Percentiles rank a stretch among this genome's conserved stretches.
Evolutionary conservation across 2,888 invertebrate species (phyloP).

Genomic region (Harmothoe impar): DNA sequence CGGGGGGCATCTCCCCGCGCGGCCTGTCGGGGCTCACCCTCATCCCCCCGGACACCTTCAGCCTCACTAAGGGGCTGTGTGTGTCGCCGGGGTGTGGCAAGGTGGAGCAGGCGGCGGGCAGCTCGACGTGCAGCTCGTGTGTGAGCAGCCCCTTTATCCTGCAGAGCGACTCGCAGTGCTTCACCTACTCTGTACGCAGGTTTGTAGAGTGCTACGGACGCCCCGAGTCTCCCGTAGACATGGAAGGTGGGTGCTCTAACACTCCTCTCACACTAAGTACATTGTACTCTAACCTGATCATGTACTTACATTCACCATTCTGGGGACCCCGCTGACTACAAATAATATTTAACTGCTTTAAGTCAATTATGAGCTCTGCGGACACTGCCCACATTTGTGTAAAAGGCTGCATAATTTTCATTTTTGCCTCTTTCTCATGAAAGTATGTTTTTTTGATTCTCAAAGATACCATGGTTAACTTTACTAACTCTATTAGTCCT

Average conservation of each 20-base stretch:
- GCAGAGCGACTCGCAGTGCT: conserved; percentile 81
- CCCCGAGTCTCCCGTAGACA: conserved; percentile 77
- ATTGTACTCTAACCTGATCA: not conserved
- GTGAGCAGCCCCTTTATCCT: conserved; percentile 80
- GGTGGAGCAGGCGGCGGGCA: conserved; percentile 63
- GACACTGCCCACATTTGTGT: too few species aligned
- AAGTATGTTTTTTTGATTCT: too few species aligned
- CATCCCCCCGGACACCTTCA: conserved; percentile 64
- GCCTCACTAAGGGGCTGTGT: conserved; percentile 64
- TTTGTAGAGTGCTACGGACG: conserved; percentile 74
- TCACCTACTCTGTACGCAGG: conserved; percentile 81
- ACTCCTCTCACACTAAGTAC: too few species aligned
- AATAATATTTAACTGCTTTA: too few species aligned
- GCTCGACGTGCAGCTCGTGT: conserved; percentile 86
- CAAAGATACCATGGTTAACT: too few species aligned
- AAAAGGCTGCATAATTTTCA: too few species aligned
- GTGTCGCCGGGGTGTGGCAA: conserved; percentile 69
- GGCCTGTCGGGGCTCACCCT: conserved; percentile 63
- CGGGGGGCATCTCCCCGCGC: conserved; percentile 39
- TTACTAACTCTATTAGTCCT: too few species aligned
- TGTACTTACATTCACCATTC: not conserved
- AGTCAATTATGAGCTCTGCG: too few species aligned
- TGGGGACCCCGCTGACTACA: not conserved
- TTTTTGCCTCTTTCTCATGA: too few species aligned
- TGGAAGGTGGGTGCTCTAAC: conserved; percentile 77